Conservation (phyloP, 2,797 vertebrate species). For the Melanotaenia boesemani region DNA sequence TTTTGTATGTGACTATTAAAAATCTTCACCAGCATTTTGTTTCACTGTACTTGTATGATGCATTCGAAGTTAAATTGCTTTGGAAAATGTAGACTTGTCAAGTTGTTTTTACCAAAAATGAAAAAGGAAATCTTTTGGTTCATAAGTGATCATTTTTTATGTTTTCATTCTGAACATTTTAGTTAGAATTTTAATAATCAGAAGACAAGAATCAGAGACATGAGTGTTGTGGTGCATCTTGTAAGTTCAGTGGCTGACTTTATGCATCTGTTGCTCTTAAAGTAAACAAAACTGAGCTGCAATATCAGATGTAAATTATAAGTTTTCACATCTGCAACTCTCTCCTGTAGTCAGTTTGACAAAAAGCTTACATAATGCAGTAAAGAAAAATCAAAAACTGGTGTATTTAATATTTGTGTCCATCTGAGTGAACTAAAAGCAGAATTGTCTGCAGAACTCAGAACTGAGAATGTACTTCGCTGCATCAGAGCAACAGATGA, state of each 20-base stretch:
- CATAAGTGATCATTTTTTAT: too few species aligned
- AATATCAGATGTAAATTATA: not conserved
- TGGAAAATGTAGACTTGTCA: not conserved
- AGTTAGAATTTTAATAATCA: too few species aligned
- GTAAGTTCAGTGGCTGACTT: constrained; percentile 32
- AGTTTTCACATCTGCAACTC: not conserved
- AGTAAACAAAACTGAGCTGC: constrained; percentile 11
- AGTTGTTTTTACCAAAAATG: too few species aligned
- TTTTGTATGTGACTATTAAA: not conserved
- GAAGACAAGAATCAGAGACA: too few species aligned
- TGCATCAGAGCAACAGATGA: constrained; percentile 59
- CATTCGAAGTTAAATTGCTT: not conserved
- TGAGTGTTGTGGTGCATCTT: not conserved
- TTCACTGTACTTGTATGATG: not conserved
- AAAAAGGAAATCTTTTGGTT: too few species aligned
- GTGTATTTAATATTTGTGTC: too few species aligned
- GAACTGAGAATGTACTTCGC: constrained; percentile 8
- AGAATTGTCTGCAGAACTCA: not conserved
- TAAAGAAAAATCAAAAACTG: not conserved
- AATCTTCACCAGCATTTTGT: not conserved
- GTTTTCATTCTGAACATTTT: too few species aligned
- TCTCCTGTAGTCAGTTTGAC: not conserved
- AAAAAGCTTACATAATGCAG: not conserved
- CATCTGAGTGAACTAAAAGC: too few species aligned
- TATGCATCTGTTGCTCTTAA: constrained; percentile 9